Evolutionary conservation across 2,113 vertebrate genomes (phyloP).

Genomic region (Anolis sagrei): DNA sequence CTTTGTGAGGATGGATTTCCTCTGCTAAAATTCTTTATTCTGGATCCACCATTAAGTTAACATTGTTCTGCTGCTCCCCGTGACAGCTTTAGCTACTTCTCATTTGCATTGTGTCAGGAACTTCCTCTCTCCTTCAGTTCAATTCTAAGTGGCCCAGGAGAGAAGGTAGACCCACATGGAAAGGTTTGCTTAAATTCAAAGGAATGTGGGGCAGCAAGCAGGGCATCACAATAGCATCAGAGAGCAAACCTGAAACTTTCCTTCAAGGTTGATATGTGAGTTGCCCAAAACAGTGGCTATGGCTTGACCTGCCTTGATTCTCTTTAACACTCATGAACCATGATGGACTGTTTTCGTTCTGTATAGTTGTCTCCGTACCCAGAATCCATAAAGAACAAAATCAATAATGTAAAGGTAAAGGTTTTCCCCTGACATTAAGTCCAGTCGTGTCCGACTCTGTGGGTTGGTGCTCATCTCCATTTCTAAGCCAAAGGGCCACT

Average conservation of each 20-base stretch:
- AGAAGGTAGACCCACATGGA: neutral
- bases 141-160: neutral
- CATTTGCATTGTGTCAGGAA: slow-evolving; percentile 39
- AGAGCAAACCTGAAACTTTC: neutral
- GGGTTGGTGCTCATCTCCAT: too few relatives aligned
- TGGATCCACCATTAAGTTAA: slow-evolving; percentile 42
- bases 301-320: neutral
- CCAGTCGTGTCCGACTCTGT: too few relatives aligned
- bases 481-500: too few relatives aligned
- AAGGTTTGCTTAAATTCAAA: slow-evolving; percentile 7
- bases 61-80: slow-evolving; percentile 38
- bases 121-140: neutral
- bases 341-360: too few relatives aligned
- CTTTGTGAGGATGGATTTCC: slow-evolving; percentile 41
- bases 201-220: neutral
- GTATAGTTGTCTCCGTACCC: too few relatives aligned
- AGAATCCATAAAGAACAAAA: too few relatives aligned
- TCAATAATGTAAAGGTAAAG: too few relatives aligned
- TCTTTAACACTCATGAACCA: neutral
- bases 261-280: neutral
- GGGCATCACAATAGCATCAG: neutral
- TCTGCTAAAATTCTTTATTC: slow-evolving; percentile 28
- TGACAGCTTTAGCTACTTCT: slow-evolving; percentile 11
- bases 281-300: neutral
- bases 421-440: too few relatives aligned